phyloP scores from a whole-genome alignment of 1,140 invertebrate species.

The Leptopilina boulardi region DNA sequence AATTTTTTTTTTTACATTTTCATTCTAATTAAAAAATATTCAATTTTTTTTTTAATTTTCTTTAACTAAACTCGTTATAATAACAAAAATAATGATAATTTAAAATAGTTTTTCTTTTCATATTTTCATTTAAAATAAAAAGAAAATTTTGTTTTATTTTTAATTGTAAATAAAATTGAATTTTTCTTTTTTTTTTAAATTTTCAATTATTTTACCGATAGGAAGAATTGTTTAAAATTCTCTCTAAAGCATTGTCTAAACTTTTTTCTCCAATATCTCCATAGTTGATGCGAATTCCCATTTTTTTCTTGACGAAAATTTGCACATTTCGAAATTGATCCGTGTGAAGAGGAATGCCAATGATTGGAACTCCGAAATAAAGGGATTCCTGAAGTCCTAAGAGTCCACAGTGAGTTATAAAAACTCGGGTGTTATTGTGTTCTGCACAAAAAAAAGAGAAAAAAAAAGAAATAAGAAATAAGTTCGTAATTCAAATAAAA shows the following conservation, averaged over 20 bases:
- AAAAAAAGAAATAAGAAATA: neutral
- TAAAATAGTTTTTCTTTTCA: too few species aligned
- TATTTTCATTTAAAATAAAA: neutral
- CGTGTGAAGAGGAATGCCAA: constrained; percentile 79
- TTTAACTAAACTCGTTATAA: too few species aligned
- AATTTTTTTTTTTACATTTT: too few species aligned
- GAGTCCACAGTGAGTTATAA: constrained; percentile 81
- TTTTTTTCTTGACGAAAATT: constrained; percentile 63
- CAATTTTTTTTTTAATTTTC: too few species aligned
- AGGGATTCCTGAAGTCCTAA: constrained; percentile 79
- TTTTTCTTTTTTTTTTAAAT: neutral
- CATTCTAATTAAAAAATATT: neutral
- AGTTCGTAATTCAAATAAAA: neutral
- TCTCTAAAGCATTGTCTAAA: constrained; percentile 48
- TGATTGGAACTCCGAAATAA: constrained; percentile 77
- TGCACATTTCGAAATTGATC: constrained; percentile 78
- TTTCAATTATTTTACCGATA: constrained; percentile 48
- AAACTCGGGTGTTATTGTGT: constrained; percentile 74
- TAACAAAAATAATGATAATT: too few species aligned
- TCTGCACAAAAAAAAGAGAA: too few species aligned
- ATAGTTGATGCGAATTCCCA: constrained; percentile 57
- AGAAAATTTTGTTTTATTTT: neutral
- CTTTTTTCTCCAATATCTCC: constrained; percentile 52
- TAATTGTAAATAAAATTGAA: neutral
- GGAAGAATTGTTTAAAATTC: constrained; percentile 50